A percentile compares a stretch with the other conserved stretches of the same genome.
Conservation (phyloP, 2,888 invertebrate species). For the Hedychridium roseum region DNA sequence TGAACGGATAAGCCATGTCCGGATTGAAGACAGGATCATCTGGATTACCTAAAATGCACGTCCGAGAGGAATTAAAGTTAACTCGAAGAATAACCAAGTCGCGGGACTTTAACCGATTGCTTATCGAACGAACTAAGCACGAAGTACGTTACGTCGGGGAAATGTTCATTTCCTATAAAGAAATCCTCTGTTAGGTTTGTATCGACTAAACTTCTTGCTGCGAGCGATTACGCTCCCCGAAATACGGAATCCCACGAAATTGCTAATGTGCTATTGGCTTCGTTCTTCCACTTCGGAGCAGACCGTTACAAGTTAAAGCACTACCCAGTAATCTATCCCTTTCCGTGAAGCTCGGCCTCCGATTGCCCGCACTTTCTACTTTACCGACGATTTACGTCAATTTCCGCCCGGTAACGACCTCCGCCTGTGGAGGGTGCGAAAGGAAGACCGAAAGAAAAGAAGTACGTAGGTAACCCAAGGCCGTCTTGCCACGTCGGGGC, state of each 20-base stretch:
- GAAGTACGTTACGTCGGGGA: too few relatives aligned
- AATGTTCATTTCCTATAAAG: too few relatives aligned
- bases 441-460: not conserved
- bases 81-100: too few relatives aligned
- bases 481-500: not conserved
- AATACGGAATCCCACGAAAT: too few relatives aligned
- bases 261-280: too few relatives aligned
- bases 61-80: too few relatives aligned
- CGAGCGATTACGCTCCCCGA: too few relatives aligned
- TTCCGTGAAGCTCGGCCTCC: conserved; percentile 25
- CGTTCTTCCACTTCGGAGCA: conserved; percentile 1
- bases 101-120: too few relatives aligned
- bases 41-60: conserved; percentile 46
- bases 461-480: not conserved
- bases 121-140: too few relatives aligned
- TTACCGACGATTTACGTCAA: conserved; percentile 47
- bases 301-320: conserved; percentile 38
- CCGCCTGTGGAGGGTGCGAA: conserved; percentile 1
- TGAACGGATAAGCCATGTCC: conserved; percentile 56
- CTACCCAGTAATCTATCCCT: conserved; percentile 36
- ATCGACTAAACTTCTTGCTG: too few relatives aligned
- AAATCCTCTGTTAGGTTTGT: too few relatives aligned
- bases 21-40: conserved; percentile 55
- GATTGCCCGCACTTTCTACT: conserved; percentile 44
- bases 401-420: conserved; percentile 37